A percentile compares a stretch with the other conserved stretches of the same genome.
phyloP scores from a whole-genome alignment of 2,888 invertebrate genomes.

The Chrysodeixis includens region DNA sequence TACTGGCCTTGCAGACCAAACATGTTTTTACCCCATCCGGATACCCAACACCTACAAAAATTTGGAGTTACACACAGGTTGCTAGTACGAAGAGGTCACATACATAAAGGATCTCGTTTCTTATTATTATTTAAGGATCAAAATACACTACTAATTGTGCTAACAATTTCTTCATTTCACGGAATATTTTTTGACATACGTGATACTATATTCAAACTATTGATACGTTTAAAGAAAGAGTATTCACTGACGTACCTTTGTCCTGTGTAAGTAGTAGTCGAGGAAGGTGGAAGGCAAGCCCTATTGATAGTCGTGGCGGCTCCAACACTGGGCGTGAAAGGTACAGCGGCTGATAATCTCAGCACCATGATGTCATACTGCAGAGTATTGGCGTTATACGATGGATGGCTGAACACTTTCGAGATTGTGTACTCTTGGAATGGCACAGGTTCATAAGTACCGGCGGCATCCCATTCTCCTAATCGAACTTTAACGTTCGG shows the following conservation, averaged over 20 bases:
- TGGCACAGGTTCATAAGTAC: constrained; percentile 90
- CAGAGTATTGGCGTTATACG: constrained; percentile 92
- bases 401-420: constrained; percentile 90
- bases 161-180: too few species aligned
- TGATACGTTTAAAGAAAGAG: too few species aligned
- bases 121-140: too few species aligned
- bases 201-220: too few species aligned
- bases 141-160: too few species aligned
- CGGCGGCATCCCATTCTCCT: constrained; percentile 93
- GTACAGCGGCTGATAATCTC: constrained; percentile 90
- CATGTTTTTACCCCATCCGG: constrained; percentile 97
- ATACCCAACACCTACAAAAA: constrained; percentile 89
- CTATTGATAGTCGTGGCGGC: constrained; percentile 89
- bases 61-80: neutral
- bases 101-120: too few species aligned
- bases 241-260: constrained; percentile 83
- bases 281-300: constrained; percentile 89
- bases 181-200: too few species aligned
- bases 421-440: constrained; percentile 90
- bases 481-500: constrained; percentile 91
- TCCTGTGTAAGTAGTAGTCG: constrained; percentile 79
- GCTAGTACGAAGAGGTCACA: too few species aligned
- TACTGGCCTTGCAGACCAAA: constrained; percentile 90
- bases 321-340: constrained; percentile 81
- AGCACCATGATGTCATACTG: constrained; percentile 95